These are phyloP conservation scores for Cecropterus lyciades DNA, from an alignment of 1,140 invertebrate genomes.

Conservation along the genomic window DNA sequence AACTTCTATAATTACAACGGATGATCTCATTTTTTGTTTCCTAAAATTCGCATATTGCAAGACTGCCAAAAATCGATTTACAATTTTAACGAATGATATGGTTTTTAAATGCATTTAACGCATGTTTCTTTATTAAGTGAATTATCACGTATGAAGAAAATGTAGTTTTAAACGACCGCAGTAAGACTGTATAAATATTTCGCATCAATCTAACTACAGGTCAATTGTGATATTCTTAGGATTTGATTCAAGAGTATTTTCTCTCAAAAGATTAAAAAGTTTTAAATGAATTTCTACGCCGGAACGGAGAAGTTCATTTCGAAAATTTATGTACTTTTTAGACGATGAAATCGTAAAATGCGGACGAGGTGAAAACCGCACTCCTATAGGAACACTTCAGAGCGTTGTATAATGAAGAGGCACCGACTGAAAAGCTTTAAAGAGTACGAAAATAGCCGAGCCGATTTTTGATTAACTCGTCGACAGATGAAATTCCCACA, in stretches of 20 bases:
- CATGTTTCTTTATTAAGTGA: too few species aligned
- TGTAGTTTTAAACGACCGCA: too few species aligned
- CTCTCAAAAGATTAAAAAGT: too few species aligned
- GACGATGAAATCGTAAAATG: background rate
- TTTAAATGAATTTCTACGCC: background rate
- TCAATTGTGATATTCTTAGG: too few species aligned
- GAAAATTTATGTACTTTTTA: slow-evolving; percentile 13
- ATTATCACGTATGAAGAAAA: too few species aligned
- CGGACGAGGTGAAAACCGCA: slow-evolving; percentile 1
- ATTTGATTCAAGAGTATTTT: too few species aligned
- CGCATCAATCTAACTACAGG: too few species aligned
- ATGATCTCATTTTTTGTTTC: slow-evolving; percentile 6
- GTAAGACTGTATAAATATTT: too few species aligned
- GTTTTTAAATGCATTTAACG: too few species aligned
- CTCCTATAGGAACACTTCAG: slow-evolving; percentile 12
- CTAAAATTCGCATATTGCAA: background rate
- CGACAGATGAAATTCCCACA: slow-evolving; percentile 24
- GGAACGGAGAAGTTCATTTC: background rate
- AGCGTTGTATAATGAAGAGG: slow-evolving; percentile 29
- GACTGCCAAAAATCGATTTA: too few species aligned
- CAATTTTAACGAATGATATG: too few species aligned
- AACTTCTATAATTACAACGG: slow-evolving; percentile 18
- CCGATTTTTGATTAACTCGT: slow-evolving; percentile 29
- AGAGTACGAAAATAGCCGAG: slow-evolving; percentile 24
- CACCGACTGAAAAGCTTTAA: slow-evolving; percentile 24